phyloP scores from a whole-genome alignment of 2,888 invertebrate genomes.

The Brenthis daphne region DNA sequence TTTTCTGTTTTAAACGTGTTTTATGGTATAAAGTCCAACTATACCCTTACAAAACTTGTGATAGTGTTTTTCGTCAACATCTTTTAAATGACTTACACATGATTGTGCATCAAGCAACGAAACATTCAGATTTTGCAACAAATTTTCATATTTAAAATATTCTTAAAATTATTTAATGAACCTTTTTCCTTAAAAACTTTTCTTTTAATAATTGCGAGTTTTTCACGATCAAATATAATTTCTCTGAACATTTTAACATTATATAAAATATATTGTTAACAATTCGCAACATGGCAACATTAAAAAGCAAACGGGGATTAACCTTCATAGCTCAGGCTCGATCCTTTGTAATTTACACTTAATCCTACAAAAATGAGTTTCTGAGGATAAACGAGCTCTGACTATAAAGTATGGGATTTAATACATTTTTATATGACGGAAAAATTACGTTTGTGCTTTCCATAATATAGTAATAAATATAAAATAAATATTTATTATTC shows the following conservation, averaged over 20 bases:
- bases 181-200: too few species aligned
- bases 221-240: too few species aligned
- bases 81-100: too few species aligned
- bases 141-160: too few species aligned
- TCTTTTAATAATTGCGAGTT: too few species aligned
- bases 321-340: slow-evolving; percentile 3
- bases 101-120: too few species aligned
- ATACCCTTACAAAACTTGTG: too few species aligned
- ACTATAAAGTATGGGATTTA: slow-evolving; percentile 10
- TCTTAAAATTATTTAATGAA: too few species aligned
- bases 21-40: too few species aligned
- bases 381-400: slow-evolving; percentile 18
- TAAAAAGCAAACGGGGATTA: slow-evolving; percentile 13
- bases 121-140: too few species aligned
- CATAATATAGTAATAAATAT: slow-evolving; percentile 3
- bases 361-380: slow-evolving; percentile 22
- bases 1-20: too few species aligned
- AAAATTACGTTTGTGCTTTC: not conserved
- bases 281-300: slow-evolving; percentile 10
- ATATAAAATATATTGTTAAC: not conserved
- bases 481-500: slow-evolving; percentile 4
- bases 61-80: too few species aligned
- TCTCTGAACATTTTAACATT: not conserved
- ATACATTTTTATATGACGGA: slow-evolving; percentile 13
- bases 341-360: slow-evolving; percentile 17